Evolutionary conservation across 2,888 invertebrate species (phyloP), one percentile per base, ranked within the genome.

Genomic region (Allacma fusca): DNA sequence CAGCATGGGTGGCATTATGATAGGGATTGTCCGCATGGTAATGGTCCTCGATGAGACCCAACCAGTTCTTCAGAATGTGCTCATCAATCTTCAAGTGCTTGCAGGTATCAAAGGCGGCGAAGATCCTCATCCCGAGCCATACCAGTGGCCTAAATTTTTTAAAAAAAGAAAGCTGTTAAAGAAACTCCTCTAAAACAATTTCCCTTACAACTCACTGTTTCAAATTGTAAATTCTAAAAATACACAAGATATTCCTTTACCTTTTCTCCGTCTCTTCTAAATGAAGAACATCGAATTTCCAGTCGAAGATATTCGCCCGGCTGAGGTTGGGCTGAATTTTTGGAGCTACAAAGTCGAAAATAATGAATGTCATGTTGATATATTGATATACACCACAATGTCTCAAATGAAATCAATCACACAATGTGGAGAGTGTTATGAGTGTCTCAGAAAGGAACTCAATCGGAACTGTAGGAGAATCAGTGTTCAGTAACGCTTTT

Each of bases 1-100:
- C 70, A 0, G 78, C 78, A 57, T 78, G 78, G 1, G 78, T 78
- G 16, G 75, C 73, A 70, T 78, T 78, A 75, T 78, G 78, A 40
- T 78, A 78, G 21, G 75, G 71, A 75, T 78, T 78, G 7, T 19
- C 26, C 1, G n/a, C 9, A 44, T 75, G 75, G 29, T 78, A 78
- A 65, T 78, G 70, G 7, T 57, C 24, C 59, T 78, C 78, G 21
- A 78, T 70, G 16, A 78, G 29, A 13, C 21, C 28, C 21, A 78
- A 64, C 78, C 78, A 78, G 62, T 75, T 75, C 1, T 29, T 40
- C 28, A 78, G 21, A 1, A 57, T 70, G 13, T 29, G 21, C 13
- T 34, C 29, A 34, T 78, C 78, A 4, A 69, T 75, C 1, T 59
- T 59, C 16, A 78, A 59, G 21, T 62, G 5, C 1, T 40, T 67